These are phyloP conservation scores for Idaea dimidiata DNA, from an alignment of 2,888 invertebrate species.

Conservation along the genomic window DNA sequence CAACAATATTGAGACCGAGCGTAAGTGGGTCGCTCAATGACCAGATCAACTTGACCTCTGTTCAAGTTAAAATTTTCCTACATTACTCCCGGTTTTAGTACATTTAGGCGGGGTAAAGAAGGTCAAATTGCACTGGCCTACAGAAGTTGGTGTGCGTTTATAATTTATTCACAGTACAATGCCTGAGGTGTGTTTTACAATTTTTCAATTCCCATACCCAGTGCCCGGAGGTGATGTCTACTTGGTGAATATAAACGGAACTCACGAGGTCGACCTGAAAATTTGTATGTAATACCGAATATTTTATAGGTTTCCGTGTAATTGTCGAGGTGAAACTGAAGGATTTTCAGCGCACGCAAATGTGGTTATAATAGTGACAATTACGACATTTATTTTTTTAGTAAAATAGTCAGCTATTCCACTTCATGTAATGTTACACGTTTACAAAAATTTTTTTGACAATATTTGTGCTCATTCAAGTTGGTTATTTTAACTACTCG, in stretches of 20 bases:
- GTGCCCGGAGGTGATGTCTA: conserved; percentile 39
- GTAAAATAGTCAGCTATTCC: no score
- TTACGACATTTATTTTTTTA: not conserved
- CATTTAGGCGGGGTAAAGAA: conserved; percentile 38
- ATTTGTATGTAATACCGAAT: conserved; percentile 28
- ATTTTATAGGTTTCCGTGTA: conserved; percentile 29
- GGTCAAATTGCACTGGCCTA: conserved; percentile 44
- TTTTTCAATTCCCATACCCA: conserved; percentile 55
- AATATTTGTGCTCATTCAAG: not conserved
- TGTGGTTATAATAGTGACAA: not conserved
- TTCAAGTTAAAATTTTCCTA: conserved; percentile 47
- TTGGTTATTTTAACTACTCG: no score
- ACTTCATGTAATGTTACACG: no score
- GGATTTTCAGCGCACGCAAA: conserved; percentile 14
- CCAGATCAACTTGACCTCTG: conserved; percentile 50
- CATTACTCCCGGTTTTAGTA: conserved; percentile 31
- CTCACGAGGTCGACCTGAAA: conserved; percentile 38
- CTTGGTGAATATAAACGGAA: conserved; percentile 39
- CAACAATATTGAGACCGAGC: conserved; percentile 65
- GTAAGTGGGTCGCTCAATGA: conserved; percentile 61
- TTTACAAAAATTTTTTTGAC: not conserved
- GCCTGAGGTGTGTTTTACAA: conserved; percentile 61
- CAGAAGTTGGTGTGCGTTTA: conserved; percentile 61
- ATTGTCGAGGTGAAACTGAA: conserved; percentile 18
- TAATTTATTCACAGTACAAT: conserved; percentile 74